phyloP scores from a whole-genome alignment of 2,797 vertebrate genomes.

The Semotilus atromaculatus region DNA sequence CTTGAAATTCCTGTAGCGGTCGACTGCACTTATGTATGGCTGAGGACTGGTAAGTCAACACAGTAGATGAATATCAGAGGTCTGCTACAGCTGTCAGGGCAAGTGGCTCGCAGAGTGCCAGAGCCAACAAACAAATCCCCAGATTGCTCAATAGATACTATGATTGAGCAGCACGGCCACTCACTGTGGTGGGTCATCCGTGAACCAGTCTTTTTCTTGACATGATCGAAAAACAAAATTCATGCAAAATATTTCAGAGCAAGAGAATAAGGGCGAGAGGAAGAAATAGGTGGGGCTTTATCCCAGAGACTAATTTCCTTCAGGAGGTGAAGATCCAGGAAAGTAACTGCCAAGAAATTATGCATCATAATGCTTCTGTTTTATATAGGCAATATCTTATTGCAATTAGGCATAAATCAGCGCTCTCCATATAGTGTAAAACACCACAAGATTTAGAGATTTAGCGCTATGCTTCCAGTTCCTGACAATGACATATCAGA shows the following conservation, averaged over 20 bases:
- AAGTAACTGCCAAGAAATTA: not conserved
- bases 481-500: conserved; percentile 30
- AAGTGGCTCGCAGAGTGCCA: conserved; percentile 72
- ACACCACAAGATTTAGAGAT: conserved; percentile 7
- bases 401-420: not conserved
- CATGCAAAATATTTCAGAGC: not conserved
- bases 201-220: conserved; percentile 62
- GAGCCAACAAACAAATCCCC: conserved; percentile 74
- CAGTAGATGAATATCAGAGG: conserved; percentile 73
- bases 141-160: conserved; percentile 76
- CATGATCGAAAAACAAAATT: not conserved
- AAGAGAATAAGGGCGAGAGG: not conserved
- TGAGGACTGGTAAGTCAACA: conserved; percentile 76
- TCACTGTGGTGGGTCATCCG: conserved; percentile 51
- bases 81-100: conserved; percentile 75
- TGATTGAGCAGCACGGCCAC: conserved; percentile 44
- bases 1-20: conserved; percentile 67
- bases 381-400: not conserved
- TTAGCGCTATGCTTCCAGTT: conserved; percentile 18
- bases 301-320: not conserved
- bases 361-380: not conserved
- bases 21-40: conserved; percentile 58
- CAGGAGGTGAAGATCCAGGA: not conserved
- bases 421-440: not conserved
- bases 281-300: conserved; percentile 16